Conservation (phyloP, 2,113 vertebrate genomes). For the Atrichornis clamosus region DNA sequence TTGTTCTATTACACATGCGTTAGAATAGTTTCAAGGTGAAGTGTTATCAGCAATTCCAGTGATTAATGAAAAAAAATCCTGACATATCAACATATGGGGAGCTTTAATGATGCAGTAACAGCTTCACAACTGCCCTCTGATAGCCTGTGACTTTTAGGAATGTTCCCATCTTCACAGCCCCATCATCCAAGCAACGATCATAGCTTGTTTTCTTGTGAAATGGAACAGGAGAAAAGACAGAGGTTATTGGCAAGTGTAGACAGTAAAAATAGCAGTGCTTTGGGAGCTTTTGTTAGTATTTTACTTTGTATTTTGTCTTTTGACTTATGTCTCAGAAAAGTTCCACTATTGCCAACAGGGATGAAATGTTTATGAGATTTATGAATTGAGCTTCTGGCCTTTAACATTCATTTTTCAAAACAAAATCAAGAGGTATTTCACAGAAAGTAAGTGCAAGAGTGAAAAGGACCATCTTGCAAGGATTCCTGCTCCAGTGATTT, state of each 20-base stretch:
- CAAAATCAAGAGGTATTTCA: background rate
- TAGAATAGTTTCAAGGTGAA: background rate
- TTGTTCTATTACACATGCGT: background rate
- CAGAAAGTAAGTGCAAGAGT: background rate
- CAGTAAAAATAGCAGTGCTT: background rate
- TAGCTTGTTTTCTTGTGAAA: background rate
- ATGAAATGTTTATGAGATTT: constrained; percentile 28
- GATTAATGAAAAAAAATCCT: background rate
- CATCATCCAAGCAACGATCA: background rate
- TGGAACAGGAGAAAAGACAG: background rate
- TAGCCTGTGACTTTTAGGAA: background rate
- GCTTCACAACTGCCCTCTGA: background rate
- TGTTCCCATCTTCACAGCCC: background rate
- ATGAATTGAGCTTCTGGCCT: background rate
- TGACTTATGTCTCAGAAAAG: background rate
- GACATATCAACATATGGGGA: background rate
- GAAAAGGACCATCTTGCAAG: background rate
- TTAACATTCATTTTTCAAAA: constrained; percentile 8
- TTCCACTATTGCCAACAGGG: background rate
- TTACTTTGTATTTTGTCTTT: background rate
- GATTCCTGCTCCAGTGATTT: background rate
- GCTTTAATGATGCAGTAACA: background rate
- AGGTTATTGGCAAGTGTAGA: background rate
- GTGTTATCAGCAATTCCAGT: background rate
- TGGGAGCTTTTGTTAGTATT: background rate